A percentile compares a stretch with the other conserved stretches of the same genome.
phyloP scores from a whole-genome alignment of 1,140 invertebrate genomes.

The Matsumurasca onukii region DNA sequence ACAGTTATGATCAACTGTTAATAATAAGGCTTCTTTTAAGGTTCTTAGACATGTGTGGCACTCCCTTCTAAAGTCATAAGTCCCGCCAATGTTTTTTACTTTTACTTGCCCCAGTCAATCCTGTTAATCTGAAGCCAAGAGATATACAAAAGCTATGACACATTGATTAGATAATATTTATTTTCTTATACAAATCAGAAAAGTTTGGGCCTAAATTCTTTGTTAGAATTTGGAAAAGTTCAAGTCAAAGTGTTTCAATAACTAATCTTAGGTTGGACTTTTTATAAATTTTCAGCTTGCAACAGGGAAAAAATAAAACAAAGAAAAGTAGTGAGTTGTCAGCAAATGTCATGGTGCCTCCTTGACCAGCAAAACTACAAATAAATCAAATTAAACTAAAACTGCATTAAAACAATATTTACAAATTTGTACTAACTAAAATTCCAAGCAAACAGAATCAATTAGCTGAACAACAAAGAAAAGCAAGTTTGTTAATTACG shows the following conservation, averaged over 20 bases:
- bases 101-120: no score
- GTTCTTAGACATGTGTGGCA: neutral
- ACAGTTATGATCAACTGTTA: neutral
- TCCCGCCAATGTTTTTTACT: no score
- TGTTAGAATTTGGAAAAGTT: no score
- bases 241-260: neutral
- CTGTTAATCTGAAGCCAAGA: no score
- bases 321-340: neutral
- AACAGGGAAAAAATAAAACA: no score
- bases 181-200: no score
- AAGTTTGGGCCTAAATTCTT: no score
- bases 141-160: no score
- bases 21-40: neutral
- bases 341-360: neutral
- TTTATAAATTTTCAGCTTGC: no score
- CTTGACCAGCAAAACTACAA: neutral
- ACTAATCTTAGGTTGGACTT: neutral
- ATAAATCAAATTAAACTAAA: neutral
- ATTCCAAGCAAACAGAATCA: constrained; percentile 15
- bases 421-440: constrained; percentile 21
- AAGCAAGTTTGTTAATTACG: neutral
- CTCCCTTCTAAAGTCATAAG: neutral
- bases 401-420: neutral
- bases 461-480: neutral
- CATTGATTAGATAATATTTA: no score